These are phyloP conservation scores for Chrysoperla carnea DNA, from an alignment of 1,140 invertebrate species.

Conservation along the genomic window DNA sequence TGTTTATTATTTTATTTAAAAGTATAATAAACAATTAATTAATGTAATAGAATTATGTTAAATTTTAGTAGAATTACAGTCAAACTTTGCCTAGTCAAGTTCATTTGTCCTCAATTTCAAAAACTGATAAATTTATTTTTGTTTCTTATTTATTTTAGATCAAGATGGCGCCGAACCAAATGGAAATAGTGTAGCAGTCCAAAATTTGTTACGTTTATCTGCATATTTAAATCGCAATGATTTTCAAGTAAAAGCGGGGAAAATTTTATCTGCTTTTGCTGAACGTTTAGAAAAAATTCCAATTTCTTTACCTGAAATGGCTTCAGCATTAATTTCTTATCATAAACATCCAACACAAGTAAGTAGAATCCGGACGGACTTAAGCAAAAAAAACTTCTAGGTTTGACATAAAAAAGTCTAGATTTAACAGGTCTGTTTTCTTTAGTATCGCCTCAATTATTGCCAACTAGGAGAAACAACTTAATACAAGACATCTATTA, in stretches of 20 bases:
- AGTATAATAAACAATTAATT: too few species aligned
- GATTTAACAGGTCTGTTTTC: constrained; percentile 17
- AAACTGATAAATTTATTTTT: constrained; percentile 4
- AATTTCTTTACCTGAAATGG: constrained; percentile 59
- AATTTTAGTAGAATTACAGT: too few species aligned
- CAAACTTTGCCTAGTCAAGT: too few species aligned
- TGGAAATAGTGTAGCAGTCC: constrained; percentile 74
- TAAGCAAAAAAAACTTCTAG: too few species aligned
- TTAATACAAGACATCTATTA: too few species aligned
- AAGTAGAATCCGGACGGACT: constrained; percentile 8
- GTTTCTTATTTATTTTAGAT: constrained; percentile 59
- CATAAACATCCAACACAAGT: constrained; percentile 48
- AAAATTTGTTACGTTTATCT: constrained; percentile 61
- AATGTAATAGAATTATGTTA: too few species aligned
- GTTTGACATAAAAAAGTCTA: constrained; percentile 9
- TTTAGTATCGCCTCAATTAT: too few species aligned
- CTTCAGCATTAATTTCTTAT: constrained; percentile 51
- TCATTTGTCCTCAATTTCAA: neutral
- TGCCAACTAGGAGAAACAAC: too few species aligned
- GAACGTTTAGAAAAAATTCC: constrained; percentile 32
- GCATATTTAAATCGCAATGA: constrained; percentile 41
- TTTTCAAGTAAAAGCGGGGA: constrained; percentile 26
- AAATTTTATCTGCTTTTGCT: constrained; percentile 36
- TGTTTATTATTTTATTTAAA: too few species aligned
- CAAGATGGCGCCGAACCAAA: constrained; percentile 87